A percentile compares a stretch with the other conserved stretches of the same genome.
Evolutionary conservation across 2,113 vertebrate genomes (phyloP).

Genomic region (Oriolus oriolus): DNA sequence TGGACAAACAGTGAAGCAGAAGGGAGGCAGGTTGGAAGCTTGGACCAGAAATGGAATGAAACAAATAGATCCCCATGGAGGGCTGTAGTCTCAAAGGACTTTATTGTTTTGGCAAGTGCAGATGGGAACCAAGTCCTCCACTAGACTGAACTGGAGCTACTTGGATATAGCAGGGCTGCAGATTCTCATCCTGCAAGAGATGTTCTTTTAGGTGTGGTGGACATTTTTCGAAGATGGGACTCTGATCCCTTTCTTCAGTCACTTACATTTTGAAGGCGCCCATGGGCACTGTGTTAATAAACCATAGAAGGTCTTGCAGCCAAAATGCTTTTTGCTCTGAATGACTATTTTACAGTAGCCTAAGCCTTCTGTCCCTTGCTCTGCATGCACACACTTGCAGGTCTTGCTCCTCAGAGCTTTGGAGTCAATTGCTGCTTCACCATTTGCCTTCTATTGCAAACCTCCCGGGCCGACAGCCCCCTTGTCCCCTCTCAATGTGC

Average conservation of each 20-base stretch:
- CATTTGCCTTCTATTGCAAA: not conserved
- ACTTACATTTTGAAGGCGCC: not conserved
- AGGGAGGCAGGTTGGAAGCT: not conserved
- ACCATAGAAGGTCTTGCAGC: not conserved
- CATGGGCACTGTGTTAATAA: not conserved
- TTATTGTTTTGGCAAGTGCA: not conserved
- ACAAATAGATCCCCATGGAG: not conserved
- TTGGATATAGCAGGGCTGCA: not conserved
- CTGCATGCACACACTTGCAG: fast-evolving
- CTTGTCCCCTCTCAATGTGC: not conserved
- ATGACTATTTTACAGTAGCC: fast-evolving
- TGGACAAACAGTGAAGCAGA: not conserved
- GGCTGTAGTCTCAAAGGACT: not conserved
- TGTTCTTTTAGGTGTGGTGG: not conserved
- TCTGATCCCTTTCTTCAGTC: not conserved
- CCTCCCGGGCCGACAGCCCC: fast-evolving
- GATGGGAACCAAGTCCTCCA: not conserved
- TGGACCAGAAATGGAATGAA: not conserved
- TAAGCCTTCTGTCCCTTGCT: not conserved
- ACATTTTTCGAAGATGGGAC: not conserved
- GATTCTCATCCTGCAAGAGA: not conserved
- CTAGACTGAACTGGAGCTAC: not conserved
- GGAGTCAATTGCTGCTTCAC: not conserved
- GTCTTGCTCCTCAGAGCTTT: not conserved
- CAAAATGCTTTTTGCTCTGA: not conserved